Base-by-base conservation (phyloP, 2,888 invertebrate genomes). In the Eudemis profundana region DNA sequence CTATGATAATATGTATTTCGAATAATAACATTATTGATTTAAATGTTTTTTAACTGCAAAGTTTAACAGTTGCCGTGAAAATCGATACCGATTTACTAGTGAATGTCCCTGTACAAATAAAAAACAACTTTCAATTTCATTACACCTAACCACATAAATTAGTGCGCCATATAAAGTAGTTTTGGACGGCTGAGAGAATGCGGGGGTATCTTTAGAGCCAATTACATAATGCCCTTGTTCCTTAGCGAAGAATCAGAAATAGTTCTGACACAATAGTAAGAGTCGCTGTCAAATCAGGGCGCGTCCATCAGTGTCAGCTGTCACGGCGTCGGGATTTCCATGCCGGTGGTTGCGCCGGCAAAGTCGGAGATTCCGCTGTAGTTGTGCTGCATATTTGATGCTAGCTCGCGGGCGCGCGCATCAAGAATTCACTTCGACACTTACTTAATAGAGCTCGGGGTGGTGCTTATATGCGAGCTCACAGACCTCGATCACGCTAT, bases 331-430 rank as follows among this genome's bases (percentile, higher is more conserved):
- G 73, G 72, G 77, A 77, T 79, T 75, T 84, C 82, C 79, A 81
- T 82, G 83, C 81, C 76, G 70, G 75, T 75, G 76, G 75, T 70
- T 73, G 69, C 46, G 74, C 47, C 50, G 33, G 29, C 56, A 67
- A 49, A n/a, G n/a, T 54, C 49, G 50, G 65, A 14, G 59, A 54
- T 15, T 73, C 21, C 21, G 19, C 27, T 42, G 29, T 27, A 56
- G 27, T 44, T 4, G 72, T 76, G 78, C 76, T 90, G 83, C 87
- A 89, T 90, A 89, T 90, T 90, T 89, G 84, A 90, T 90, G 74
- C 74, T 70, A 73, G 70, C 69, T 71, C 75, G 69, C 73, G 75
- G n/a, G 75, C 79, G 81, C 77, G 80, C 78, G 79, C 82, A 83
- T 87, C 81, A 81, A 85, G 81, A 82, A 87, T 88, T 88, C 77